Evolutionary conservation across 2,113 vertebrate genomes (phyloP).

Genomic region (Variabilichromis moorii): DNA sequence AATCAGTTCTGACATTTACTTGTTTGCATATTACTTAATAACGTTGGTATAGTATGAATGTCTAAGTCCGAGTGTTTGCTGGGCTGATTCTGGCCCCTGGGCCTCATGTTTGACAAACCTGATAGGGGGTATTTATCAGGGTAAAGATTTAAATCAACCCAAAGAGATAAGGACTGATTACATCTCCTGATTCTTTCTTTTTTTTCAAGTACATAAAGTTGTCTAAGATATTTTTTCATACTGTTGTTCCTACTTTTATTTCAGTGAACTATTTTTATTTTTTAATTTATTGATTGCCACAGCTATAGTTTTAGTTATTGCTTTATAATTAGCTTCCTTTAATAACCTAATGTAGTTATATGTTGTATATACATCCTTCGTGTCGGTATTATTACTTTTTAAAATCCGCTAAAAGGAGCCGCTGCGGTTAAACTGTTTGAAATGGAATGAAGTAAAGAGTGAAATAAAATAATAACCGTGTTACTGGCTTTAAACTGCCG

Average conservation of each 20-base stretch:
- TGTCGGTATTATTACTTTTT: neutral
- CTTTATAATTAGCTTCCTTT: neutral
- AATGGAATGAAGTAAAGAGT: neutral
- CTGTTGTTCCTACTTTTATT: neutral
- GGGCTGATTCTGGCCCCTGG: neutral
- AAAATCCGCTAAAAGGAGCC: neutral
- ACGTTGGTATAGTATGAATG: neutral
- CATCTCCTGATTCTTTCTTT: neutral
- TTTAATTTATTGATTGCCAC: neutral
- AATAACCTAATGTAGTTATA: neutral
- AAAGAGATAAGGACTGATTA: neutral
- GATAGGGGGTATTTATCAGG: neutral
- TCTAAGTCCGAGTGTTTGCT: neutral
- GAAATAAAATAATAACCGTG: neutral
- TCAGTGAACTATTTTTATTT: neutral
- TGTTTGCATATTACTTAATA: neutral
- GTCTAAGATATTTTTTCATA: neutral
- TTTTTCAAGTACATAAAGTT: neutral
- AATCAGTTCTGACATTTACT: neutral
- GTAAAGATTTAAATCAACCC: neutral
- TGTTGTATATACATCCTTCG: neutral
- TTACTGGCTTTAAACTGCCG: neutral
- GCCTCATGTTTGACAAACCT: neutral
- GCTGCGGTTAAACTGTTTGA: neutral
- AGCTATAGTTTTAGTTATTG: neutral